Evolutionary conservation across 2,113 vertebrate species (phyloP), one percentile per base, ranked within the genome.

Genomic region (Lampris megalopsis): DNA sequence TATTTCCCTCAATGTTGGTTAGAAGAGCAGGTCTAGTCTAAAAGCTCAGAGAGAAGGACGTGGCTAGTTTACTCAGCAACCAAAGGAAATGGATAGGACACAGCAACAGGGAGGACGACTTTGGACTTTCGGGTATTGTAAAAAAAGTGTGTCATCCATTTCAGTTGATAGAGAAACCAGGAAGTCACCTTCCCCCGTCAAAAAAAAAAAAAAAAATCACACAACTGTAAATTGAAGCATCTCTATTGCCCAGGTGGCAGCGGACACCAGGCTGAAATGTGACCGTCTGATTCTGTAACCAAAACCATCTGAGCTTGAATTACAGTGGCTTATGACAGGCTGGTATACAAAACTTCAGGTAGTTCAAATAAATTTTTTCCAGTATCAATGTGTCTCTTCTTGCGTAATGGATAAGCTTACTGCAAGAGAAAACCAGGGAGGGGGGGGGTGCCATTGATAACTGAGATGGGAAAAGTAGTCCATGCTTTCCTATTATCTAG

Each of bases 141-240:
- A 45, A 37, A 4, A 38, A 11, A 24, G 40, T 41, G 59, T 54
- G 65, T 63, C 24, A 8, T 79, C 73, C 5, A 72, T 82, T 84
- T 84, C 84, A 73, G 68, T 86, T 79, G 38, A 73, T 68, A 74
- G 75, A 86, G 77, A 90, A 89, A 90, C 63, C 41, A 63, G 73
- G 57, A 58, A 65, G 67, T 76, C 52, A 6, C 40, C 79, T 86
- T 72, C 77, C 87, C 83, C 57, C 45, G 9, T 72, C 24, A 53
- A 62, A 42, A 79, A 81, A 38, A 57, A 81, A 38, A 57, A 40
- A 63, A 59, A 11, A 57, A 52, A 49, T 48, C 59, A 73, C 57
- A 78, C 71, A 62, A 86, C 77, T 36, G 70, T 56, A 84, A 63
- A 73, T 6, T 24, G 38, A 56, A 50, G 53, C 49, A 77, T 57